Evolutionary conservation across 1,140 invertebrate species (phyloP), one percentile per base, ranked within the genome.

Genomic region (Pseudomyrmex pallidus): DNA sequence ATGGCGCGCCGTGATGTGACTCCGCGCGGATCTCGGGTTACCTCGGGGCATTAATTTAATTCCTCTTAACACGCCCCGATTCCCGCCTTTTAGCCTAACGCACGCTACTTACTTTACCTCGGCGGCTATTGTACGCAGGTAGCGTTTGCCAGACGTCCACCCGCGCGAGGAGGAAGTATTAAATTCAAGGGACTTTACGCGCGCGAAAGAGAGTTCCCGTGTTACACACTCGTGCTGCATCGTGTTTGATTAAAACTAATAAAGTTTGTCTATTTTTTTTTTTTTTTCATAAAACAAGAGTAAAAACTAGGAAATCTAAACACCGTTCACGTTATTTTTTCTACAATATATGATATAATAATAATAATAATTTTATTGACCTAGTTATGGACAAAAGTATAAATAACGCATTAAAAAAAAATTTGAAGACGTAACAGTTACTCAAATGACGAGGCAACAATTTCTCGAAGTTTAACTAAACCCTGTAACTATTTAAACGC

Each of bases 21-120:
- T 70, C 35, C 35, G 44, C 67, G 54, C 50, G 50, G 3, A 10
- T 56, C 59, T 87, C 86, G 54, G 12, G 48, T 87, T 87, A 85
- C 87, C 66, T 73, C 56, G 63, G 35, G 59, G 70, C 82, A 68
- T 87, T 88, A 88, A 88, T 87, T 87, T 88, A 88, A 88, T 87
- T 85, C 70, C 74, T 61, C 74, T 87, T 87, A 87, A 88, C 76
- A 54, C 86, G 76, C 35, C 83, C 74, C 59, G 72, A 72, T 87
- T 87, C 80, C 83, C 62, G 83, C 76, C 74, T 83, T 87, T 74
- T 87, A 87, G 80, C 67, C 68, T 35, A 35, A 59, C 52, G 83
- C 68, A n/a, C 74, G 66, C 87, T 87, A 87, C 86, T 74, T 84
- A 73, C 68, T 44, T 87, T 87, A 87, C 86, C 67, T 84, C 74